These are phyloP conservation scores for Timema cristinae DNA, from an alignment of 2,888 invertebrate genomes.

Conservation along the genomic window DNA sequence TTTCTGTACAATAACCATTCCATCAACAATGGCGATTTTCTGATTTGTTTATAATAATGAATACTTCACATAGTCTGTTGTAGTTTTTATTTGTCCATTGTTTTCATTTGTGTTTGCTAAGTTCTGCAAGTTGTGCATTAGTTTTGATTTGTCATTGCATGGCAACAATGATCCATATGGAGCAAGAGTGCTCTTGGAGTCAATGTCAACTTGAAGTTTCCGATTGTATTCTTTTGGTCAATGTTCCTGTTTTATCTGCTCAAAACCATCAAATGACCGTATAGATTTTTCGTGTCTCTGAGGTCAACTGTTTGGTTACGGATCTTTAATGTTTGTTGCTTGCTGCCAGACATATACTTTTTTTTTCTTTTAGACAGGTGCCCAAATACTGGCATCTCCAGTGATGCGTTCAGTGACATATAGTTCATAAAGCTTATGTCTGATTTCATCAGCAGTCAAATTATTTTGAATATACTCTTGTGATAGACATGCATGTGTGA, in stretches of 20 bases:
- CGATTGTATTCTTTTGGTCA: no score
- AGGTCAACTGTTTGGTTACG: no score
- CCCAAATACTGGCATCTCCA: background rate
- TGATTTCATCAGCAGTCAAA: background rate
- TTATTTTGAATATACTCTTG: slow-evolving; percentile 1
- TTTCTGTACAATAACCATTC: background rate
- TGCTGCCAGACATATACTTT: no score
- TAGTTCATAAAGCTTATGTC: slow-evolving; percentile 4
- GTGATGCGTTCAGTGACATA: background rate
- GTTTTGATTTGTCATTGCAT: no score
- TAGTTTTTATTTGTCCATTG: background rate
- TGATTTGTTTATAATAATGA: background rate
- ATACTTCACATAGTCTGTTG: background rate
- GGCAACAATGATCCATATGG: no score
- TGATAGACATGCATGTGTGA: background rate
- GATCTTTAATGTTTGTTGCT: no score
- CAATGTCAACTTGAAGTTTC: no score
- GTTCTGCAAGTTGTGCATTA: no score
- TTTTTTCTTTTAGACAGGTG: slow-evolving; percentile 1
- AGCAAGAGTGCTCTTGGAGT: no score
- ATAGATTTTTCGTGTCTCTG: background rate
- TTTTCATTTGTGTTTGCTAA: no score
- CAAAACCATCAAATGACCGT: background rate
- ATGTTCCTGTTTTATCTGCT: no score
- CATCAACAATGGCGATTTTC: background rate